Conservation (phyloP, 2,113 vertebrate species). For the Rhynchomys soricoides region DNA sequence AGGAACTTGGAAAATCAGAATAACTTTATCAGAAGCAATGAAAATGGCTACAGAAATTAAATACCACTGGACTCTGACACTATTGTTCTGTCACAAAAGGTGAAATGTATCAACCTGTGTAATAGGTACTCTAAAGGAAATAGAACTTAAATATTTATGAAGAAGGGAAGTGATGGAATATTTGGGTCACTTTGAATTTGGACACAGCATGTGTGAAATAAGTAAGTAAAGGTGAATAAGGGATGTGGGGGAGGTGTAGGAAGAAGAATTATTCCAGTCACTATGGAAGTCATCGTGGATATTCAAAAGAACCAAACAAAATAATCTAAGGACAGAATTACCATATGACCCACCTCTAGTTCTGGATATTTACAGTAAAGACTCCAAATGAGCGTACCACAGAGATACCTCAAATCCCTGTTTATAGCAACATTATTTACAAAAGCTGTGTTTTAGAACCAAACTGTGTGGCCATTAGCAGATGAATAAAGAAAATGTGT, state of each 20-base stretch:
- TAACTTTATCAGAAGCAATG: not conserved
- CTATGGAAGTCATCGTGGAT: not conserved
- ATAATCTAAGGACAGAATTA: not conserved
- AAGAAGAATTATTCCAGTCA: not conserved
- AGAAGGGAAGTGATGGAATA: not conserved
- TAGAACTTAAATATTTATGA: not conserved
- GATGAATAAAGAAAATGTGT: not conserved
- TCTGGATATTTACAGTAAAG: not conserved
- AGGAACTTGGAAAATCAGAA: not conserved
- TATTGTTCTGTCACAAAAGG: not conserved
- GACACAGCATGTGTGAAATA: not conserved
- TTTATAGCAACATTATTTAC: not conserved
- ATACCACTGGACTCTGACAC: not conserved
- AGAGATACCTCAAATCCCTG: not conserved
- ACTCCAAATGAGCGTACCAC: not conserved
- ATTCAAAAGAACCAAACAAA: not conserved
- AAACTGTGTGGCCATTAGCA: not conserved
- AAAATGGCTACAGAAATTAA: not conserved
- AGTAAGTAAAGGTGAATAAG: not conserved
- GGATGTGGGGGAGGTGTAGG: not conserved
- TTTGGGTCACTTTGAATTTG: conserved; percentile 27
- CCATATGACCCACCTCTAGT: not conserved
- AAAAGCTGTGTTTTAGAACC: not conserved
- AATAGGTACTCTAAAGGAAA: not conserved
- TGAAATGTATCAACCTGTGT: not conserved